Conservation (phyloP, 2,888 invertebrate genomes). For the Gnatocerus cornutus region DNA sequence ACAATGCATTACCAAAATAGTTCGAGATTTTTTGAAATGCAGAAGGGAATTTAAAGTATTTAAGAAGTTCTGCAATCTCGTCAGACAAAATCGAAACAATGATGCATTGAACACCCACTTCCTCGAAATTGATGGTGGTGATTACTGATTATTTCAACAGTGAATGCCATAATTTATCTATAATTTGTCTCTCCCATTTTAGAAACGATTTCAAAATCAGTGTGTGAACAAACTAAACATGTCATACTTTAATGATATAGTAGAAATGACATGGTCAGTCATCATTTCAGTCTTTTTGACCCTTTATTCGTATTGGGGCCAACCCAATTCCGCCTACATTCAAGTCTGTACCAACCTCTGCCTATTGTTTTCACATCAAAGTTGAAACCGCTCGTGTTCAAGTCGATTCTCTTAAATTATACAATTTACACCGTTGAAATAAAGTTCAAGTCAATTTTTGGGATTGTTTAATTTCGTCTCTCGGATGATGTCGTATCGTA, state of each 20-base stretch:
- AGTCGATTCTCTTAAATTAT: too few species aligned
- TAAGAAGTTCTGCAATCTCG: too few species aligned
- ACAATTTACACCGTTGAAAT: too few species aligned
- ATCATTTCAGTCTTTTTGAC: constrained; percentile 7
- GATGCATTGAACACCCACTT: constrained; percentile 13
- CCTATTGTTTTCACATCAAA: constrained; percentile 32
- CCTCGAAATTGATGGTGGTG: neutral
- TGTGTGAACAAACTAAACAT: neutral
- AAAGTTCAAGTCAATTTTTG: too few species aligned
- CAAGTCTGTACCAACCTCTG: constrained; percentile 16
- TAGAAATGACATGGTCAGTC: constrained; percentile 8
- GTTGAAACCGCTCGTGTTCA: constrained; percentile 7
- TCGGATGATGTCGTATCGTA: neutral
- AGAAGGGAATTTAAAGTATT: too few species aligned
- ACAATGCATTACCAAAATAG: neutral
- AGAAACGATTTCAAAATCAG: constrained; percentile 4
- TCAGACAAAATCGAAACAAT: constrained; percentile 14
- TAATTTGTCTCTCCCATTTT: constrained; percentile 1
- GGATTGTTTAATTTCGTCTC: too few species aligned
- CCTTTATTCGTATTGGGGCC: neutral
- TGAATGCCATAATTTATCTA: neutral
- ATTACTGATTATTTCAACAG: neutral
- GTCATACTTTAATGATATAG: constrained; percentile 2
- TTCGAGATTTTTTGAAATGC: neutral
- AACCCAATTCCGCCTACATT: constrained; percentile 23